These are phyloP conservation scores for Troilus luridus DNA, from an alignment of 2,888 invertebrate genomes.

Conservation along the genomic window DNA sequence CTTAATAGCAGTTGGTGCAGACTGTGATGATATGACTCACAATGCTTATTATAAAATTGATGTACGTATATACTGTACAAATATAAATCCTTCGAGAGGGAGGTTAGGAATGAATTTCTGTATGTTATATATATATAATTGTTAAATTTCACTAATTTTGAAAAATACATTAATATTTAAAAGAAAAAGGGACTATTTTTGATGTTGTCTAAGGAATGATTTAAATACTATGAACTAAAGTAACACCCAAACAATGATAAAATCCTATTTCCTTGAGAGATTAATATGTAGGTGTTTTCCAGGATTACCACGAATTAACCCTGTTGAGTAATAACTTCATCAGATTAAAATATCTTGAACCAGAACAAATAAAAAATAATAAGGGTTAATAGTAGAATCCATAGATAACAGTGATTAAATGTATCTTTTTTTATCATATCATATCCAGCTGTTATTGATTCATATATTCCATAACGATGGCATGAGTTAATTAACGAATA, in stretches of 20 bases:
- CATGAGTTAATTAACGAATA: background rate
- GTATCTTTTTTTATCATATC: background rate
- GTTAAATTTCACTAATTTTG: background rate
- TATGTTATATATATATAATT: no score
- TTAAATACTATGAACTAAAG: background rate
- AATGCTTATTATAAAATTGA: background rate
- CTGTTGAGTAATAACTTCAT: background rate
- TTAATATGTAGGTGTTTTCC: background rate
- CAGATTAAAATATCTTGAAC: background rate
- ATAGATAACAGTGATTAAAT: background rate
- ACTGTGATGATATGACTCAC: background rate
- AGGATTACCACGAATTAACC: background rate
- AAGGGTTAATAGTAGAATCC: background rate
- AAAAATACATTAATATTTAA: background rate
- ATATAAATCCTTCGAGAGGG: background rate
- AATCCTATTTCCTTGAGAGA: background rate
- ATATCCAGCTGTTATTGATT: slow-evolving; percentile 23
- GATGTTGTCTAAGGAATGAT: background rate
- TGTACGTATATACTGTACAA: background rate
- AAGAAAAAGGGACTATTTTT: background rate
- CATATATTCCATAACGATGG: background rate
- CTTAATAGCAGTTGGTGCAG: background rate
- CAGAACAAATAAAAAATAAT: background rate
- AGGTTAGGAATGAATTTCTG: background rate
- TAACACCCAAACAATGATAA: background rate